Evolutionary conservation across 64 coral and sea anemone species (phyloP).

Genomic region (Catalaphyllia jardinei): DNA sequence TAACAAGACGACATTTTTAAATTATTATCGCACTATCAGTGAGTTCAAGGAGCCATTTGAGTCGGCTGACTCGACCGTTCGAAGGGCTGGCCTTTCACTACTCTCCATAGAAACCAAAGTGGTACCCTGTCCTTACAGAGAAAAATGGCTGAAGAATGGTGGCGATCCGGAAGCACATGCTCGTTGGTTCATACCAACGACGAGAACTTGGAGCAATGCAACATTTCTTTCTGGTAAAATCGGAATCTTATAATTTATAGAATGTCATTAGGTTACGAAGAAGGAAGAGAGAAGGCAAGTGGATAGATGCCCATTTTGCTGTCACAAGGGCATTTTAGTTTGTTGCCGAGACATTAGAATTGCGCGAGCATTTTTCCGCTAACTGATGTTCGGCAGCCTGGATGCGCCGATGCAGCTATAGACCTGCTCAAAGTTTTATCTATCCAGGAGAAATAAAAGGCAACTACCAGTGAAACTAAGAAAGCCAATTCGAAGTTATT

Average conservation of each 20-base stretch:
- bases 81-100: constrained; percentile 63
- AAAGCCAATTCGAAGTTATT: too few relatives aligned
- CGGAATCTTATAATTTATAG: neutral
- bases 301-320: too few relatives aligned
- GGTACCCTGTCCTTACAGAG: constrained; percentile 58
- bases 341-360: too few relatives aligned
- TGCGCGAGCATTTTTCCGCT: too few relatives aligned
- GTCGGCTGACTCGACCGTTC: constrained; percentile 41
- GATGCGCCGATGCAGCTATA: too few relatives aligned
- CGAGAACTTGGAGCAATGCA: constrained; percentile 69
- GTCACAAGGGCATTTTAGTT: too few relatives aligned
- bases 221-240: constrained; percentile 59
- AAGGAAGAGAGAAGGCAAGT: too few relatives aligned
- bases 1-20: constrained; percentile 67
- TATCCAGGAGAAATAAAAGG: too few relatives aligned
- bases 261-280: too few relatives aligned
- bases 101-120: constrained; percentile 77
- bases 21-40: constrained; percentile 73
- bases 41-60: constrained; percentile 82
- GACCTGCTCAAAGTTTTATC: too few relatives aligned
- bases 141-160: constrained; percentile 71
- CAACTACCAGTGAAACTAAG: too few relatives aligned
- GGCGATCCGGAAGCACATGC: constrained; percentile 71
- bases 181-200: constrained; percentile 39
- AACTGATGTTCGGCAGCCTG: too few relatives aligned